phyloP scores from a whole-genome alignment of 2,113 vertebrate genomes.

The Ptilorrhoa leucosticta region DNA sequence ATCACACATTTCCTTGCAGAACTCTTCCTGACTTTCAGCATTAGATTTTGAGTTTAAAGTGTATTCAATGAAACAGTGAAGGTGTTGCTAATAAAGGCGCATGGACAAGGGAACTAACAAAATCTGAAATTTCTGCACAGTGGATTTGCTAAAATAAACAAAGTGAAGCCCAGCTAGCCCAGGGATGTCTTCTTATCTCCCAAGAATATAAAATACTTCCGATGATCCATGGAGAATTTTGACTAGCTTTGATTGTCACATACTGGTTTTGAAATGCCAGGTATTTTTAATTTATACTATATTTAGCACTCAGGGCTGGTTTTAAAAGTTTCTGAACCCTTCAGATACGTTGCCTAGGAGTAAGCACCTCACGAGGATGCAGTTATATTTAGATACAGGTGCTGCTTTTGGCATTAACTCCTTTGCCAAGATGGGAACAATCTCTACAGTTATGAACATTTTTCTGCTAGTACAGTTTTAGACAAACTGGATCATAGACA shows the following conservation, averaged over 20 bases:
- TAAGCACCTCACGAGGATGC: neutral
- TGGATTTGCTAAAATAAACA: neutral
- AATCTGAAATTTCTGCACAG: neutral
- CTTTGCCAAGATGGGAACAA: neutral
- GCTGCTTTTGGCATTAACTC: neutral
- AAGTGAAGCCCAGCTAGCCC: neutral
- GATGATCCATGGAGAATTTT: neutral
- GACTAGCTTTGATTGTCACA: neutral
- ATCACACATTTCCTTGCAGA: neutral
- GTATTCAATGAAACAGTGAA: neutral
- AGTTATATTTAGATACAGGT: neutral
- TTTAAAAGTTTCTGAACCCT: slow-evolving; percentile 29
- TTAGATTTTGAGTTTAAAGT: neutral
- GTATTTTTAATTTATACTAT: neutral
- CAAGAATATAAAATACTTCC: neutral
- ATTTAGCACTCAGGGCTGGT: neutral
- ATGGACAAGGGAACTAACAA: neutral
- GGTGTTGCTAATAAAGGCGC: neutral
- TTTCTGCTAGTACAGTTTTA: neutral
- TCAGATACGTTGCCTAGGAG: neutral
- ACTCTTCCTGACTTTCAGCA: neutral
- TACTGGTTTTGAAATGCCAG: neutral
- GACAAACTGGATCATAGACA: neutral
- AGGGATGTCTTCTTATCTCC: neutral
- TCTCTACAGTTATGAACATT: neutral